Evolutionary conservation across 2,113 vertebrate genomes (phyloP).

Genomic region (Eulacestoma nigropectus): DNA sequence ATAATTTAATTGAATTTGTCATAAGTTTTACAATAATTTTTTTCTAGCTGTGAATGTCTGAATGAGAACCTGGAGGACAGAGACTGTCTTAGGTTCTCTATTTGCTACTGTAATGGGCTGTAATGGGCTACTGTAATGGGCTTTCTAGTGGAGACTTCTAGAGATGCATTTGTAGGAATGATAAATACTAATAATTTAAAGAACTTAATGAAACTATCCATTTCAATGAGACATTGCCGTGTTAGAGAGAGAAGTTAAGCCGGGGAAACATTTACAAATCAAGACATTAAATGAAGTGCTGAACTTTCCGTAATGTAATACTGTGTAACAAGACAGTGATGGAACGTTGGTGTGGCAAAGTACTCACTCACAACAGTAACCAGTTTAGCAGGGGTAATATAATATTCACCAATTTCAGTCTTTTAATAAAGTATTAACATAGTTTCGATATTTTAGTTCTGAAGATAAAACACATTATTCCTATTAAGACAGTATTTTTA

Average conservation of each 20-base stretch:
- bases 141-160: background rate
- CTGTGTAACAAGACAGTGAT: background rate
- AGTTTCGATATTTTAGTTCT: background rate
- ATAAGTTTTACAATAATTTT: background rate
- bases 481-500: background rate
- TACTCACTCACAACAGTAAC: background rate
- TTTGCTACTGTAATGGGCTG: background rate
- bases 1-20: background rate
- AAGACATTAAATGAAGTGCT: background rate
- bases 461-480: background rate
- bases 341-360: background rate
- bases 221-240: conserved; percentile 9
- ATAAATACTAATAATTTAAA: conserved; percentile 29
- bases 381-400: background rate
- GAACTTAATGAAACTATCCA: conserved; percentile 16
- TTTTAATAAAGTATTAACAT: background rate
- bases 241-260: background rate
- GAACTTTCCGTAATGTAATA: background rate
- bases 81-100: background rate
- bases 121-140: background rate
- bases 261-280: background rate
- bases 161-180: background rate
- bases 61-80: background rate
- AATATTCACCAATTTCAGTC: background rate
- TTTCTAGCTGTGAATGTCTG: background rate